A percentile compares a stretch with the other conserved stretches of the same genome.
phyloP scores from a whole-genome alignment of 2,888 invertebrate species.

The Lapara coniferarum region DNA sequence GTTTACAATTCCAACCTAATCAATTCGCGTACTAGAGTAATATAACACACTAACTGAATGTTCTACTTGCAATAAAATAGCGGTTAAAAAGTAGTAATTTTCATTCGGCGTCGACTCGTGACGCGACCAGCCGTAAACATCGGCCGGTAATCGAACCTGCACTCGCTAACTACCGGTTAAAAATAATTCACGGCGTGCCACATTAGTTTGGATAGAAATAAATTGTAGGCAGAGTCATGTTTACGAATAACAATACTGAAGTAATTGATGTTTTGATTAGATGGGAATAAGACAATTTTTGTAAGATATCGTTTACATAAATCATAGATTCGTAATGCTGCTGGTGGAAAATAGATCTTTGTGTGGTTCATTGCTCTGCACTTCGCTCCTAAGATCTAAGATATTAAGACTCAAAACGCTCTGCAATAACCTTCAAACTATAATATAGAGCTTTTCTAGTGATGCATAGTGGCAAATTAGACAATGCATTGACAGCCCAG shows the following conservation, averaged over 20 bases:
- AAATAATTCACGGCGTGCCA: conserved; percentile 31
- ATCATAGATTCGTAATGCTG: too few species aligned
- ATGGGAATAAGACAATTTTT: too few species aligned
- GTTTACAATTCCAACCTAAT: conserved; percentile 19
- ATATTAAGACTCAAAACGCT: too few species aligned
- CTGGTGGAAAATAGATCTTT: too few species aligned
- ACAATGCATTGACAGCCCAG: too few species aligned
- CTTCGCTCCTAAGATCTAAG: too few species aligned
- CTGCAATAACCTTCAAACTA: too few species aligned
- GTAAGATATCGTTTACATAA: too few species aligned
- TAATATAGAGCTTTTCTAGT: too few species aligned
- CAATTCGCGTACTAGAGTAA: conserved; percentile 15
- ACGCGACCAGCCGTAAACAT: conserved; percentile 61
- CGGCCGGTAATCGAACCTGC: conserved; percentile 60
- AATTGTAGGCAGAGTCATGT: conserved; percentile 20
- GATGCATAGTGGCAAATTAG: too few species aligned
- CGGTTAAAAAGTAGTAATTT: conserved; percentile 58
- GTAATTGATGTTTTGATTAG: too few species aligned
- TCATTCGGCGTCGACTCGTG: conserved; percentile 58
- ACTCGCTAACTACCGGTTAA: conserved; percentile 36
- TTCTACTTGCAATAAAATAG: conserved; percentile 48
- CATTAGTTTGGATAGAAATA: conserved; percentile 29
- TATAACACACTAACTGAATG: conserved; percentile 27
- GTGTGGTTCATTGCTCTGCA: too few species aligned
- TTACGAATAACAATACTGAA: background rate